A percentile compares a stretch with the other conserved stretches of the same genome.
Conservation (phyloP, 2,888 invertebrate species). For the Lycocerus yunnanus region DNA sequence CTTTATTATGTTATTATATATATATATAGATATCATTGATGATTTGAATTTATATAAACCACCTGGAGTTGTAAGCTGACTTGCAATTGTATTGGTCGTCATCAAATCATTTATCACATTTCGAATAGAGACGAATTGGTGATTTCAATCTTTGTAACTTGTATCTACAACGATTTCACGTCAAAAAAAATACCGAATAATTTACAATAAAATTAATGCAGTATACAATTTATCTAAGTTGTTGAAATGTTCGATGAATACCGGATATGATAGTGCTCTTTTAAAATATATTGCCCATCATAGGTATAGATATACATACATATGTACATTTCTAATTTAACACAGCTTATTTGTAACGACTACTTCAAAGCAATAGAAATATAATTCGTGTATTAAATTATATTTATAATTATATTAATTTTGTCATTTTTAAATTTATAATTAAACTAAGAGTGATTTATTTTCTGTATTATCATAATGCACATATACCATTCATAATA, state of each 20-base stretch:
- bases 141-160: conserved; percentile 13
- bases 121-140: conserved; percentile 13
- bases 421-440: neutral
- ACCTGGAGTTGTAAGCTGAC: conserved; percentile 45
- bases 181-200: conserved; percentile 1
- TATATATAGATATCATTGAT: conserved; percentile 51
- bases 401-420: neutral
- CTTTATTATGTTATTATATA: conserved; percentile 52
- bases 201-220: conserved; percentile 4
- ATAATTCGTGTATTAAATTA: neutral
- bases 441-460: too few relatives aligned
- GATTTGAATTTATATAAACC: conserved; percentile 47
- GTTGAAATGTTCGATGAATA: conserved; percentile 6
- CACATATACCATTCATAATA: too few relatives aligned
- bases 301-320: too few relatives aligned
- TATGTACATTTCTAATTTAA: neutral
- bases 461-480: too few relatives aligned
- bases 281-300: neutral
- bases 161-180: conserved; percentile 1
- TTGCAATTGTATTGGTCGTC: conserved; percentile 44
- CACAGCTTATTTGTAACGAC: neutral
- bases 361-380: neutral
- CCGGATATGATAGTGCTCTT: conserved; percentile 9
- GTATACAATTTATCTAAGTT: neutral
- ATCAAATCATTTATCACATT: conserved; percentile 24